A percentile compares a stretch with the other conserved stretches of the same genome.
Evolutionary conservation across 1,140 invertebrate species (phyloP).

Genomic region (Drosophila asahinai): DNA sequence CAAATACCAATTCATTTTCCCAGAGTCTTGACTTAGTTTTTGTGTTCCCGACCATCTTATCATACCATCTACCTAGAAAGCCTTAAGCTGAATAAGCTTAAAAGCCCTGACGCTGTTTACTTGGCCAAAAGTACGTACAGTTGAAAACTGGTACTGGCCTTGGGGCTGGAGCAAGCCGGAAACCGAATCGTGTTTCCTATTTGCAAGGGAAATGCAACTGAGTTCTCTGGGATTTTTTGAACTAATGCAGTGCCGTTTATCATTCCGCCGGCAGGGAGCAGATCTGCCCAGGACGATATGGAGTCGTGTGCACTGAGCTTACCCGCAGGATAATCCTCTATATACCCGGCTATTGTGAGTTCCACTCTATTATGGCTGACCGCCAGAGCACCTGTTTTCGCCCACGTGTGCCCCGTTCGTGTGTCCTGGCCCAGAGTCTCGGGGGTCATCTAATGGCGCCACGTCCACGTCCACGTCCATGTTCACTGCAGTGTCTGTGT

Average conservation of each 20-base stretch:
- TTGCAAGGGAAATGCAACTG: conserved; percentile 20
- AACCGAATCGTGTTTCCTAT: conserved; percentile 16
- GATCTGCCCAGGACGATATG: conserved; percentile 13
- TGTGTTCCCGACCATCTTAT: neutral
- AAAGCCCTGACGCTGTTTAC: conserved; percentile 8
- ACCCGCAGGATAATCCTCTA: conserved; percentile 29
- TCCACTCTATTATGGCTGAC: conserved; percentile 39
- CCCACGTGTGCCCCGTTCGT: conserved; percentile 11
- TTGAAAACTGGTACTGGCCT: neutral
- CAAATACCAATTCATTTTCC: neutral
- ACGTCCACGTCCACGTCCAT: conserved; percentile 25
- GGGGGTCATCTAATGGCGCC: conserved; percentile 51
- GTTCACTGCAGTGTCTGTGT: conserved; percentile 54
- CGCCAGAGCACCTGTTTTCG: conserved; percentile 54
- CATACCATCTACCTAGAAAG: neutral
- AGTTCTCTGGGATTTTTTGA: conserved; percentile 7
- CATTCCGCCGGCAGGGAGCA: conserved; percentile 13
- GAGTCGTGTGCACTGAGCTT: neutral
- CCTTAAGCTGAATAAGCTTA: neutral
- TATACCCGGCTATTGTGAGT: conserved; percentile 57
- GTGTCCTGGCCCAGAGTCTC: conserved; percentile 27
- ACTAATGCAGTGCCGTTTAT: conserved; percentile 33
- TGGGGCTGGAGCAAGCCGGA: neutral
- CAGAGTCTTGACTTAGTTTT: no score
- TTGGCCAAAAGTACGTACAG: neutral